These are phyloP conservation scores for Tethea ocularis DNA, from an alignment of 2,888 invertebrate species.

Conservation along the genomic window DNA sequence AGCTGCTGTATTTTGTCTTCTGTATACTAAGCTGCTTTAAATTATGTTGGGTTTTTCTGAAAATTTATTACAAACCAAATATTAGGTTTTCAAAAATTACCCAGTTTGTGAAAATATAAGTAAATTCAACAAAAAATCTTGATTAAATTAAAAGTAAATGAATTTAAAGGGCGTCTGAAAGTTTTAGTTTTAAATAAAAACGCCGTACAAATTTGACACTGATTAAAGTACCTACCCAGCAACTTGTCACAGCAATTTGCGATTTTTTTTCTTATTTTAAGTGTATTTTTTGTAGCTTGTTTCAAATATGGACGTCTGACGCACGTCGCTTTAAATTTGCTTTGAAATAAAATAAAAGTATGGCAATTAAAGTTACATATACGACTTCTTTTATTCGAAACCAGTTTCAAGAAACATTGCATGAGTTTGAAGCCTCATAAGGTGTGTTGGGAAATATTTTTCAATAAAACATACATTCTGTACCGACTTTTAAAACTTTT, in stretches of 20 bases:
- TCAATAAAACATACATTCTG: too few relatives aligned
- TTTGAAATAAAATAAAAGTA: not conserved
- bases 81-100: too few relatives aligned
- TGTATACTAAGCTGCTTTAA: too few relatives aligned
- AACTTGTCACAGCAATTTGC: conserved; percentile 6
- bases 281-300: not conserved
- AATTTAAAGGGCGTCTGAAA: not conserved
- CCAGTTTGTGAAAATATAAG: too few relatives aligned
- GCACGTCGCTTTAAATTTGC: not conserved
- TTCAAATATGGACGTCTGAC: not conserved
- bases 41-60: too few relatives aligned
- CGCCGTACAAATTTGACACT: not conserved
- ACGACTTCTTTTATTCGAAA: too few relatives aligned
- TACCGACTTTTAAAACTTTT: too few relatives aligned
- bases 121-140: not conserved
- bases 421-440: not conserved
- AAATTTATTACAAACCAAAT: too few relatives aligned
- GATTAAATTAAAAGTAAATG: not conserved
- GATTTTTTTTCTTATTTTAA: not conserved
- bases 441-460: too few relatives aligned
- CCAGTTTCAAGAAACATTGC: not conserved
- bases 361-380: not conserved
- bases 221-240: too few relatives aligned
- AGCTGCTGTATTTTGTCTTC: too few relatives aligned
- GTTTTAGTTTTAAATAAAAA: not conserved